phyloP scores from a whole-genome alignment of 2,888 invertebrate genomes.

The Cataglyphis livida region DNA sequence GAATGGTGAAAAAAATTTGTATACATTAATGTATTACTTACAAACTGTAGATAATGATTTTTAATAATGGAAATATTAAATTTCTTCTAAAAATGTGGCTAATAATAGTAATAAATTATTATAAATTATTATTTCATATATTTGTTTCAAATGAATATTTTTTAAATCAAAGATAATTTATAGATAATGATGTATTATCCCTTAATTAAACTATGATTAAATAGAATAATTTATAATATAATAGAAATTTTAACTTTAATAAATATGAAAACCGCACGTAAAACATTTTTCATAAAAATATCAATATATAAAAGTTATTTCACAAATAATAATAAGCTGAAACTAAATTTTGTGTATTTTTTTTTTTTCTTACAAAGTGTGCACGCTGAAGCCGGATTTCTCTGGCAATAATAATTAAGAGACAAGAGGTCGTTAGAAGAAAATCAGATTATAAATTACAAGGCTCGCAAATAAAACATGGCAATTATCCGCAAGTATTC shows the following conservation, averaged over 20 bases:
- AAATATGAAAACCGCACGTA: neutral
- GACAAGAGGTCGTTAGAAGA: conserved; percentile 23
- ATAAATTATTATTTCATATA: neutral
- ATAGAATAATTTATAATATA: conserved; percentile 9
- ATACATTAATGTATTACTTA: neutral
- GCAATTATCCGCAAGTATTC: conserved; percentile 54
- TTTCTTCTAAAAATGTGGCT: neutral
- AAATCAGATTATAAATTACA: conserved; percentile 2
- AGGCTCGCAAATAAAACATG: conserved; percentile 23
- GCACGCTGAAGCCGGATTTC: neutral
- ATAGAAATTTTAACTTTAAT: neutral
- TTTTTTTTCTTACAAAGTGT: neutral
- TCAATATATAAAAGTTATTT: neutral
- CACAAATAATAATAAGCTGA: neutral
- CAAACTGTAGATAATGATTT: neutral
- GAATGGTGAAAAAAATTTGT: neutral
- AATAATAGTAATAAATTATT: neutral
- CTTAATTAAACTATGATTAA: neutral
- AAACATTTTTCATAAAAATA: neutral
- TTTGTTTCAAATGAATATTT: neutral
- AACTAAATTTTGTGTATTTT: neutral
- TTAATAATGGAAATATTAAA: neutral
- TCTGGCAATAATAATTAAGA: neutral
- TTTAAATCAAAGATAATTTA: neutral
- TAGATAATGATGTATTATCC: neutral